Evolutionary conservation across 2,888 invertebrate species (phyloP).

Genomic region (Caenorhabditis wallacei): DNA sequence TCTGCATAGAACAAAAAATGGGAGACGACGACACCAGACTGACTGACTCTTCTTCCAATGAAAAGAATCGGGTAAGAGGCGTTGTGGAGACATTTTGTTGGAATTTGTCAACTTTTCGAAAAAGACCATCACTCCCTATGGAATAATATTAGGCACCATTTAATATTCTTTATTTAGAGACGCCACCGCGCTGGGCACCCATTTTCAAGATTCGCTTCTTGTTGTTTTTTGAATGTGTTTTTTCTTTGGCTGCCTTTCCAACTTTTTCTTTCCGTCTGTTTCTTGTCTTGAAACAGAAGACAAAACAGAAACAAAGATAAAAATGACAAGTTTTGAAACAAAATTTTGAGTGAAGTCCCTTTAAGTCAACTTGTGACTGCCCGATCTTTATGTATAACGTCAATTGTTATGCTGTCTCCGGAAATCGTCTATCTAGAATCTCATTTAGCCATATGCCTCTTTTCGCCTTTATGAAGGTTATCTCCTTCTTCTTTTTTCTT

Average conservation of each 20-base stretch:
- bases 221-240: constrained; percentile 20
- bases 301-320: neutral
- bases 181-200: constrained; percentile 15
- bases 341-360: neutral
- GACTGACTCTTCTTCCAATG: constrained; percentile 55
- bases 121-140: constrained; percentile 62
- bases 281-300: constrained; percentile 15
- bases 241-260: neutral
- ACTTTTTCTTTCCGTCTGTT: constrained; percentile 2
- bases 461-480: constrained; percentile 30
- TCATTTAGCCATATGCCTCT: constrained; percentile 25
- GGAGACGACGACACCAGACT: constrained; percentile 20
- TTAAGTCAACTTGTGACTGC: constrained; percentile 25
- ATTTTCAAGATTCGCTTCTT: constrained; percentile 9
- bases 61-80: constrained; percentile 60
- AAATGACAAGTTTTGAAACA: constrained; percentile 37
- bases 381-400: neutral
- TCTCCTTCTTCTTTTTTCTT: constrained; percentile 27
- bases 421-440: constrained; percentile 59
- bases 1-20: constrained; percentile 9
- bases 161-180: constrained; percentile 68
- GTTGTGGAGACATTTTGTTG: constrained; percentile 55
- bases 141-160: constrained; percentile 69
- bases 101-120: constrained; percentile 65
- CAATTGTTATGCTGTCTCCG: constrained; percentile 9